Conservation (phyloP, 2,888 invertebrate species). For the Fissipunctia ypsillon region DNA sequence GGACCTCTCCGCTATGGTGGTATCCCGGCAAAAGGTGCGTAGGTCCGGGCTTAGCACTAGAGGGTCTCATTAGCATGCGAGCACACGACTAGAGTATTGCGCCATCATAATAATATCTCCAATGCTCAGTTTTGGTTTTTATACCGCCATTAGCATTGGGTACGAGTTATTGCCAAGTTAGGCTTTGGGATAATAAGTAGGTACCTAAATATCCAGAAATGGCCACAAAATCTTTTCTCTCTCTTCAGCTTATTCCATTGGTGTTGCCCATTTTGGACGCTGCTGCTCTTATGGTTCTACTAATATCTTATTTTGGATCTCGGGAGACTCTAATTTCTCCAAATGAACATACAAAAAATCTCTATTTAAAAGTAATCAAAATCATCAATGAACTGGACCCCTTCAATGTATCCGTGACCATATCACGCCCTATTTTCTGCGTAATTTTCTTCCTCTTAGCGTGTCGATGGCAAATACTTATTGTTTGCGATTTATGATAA, state of each 20-base stretch:
- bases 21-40: background rate
- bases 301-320: background rate
- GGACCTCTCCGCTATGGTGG: background rate
- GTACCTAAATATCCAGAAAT: background rate
- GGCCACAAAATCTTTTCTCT: background rate
- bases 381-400: no score
- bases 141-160: background rate
- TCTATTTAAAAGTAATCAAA: background rate
- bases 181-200: background rate
- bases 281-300: background rate
- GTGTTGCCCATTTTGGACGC: background rate
- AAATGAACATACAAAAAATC: no score
- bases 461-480: background rate
- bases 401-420: background rate
- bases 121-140: conserved; percentile 12
- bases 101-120: conserved; percentile 9
- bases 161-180: background rate
- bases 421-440: background rate
- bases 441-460: background rate
- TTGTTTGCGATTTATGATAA: background rate
- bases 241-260: background rate
- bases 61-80: conserved; percentile 38
- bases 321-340: background rate
- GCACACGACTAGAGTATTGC: conserved; percentile 3
- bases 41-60: background rate